A percentile compares a stretch with the other conserved stretches of the same genome.
phyloP scores from a whole-genome alignment of 2,113 vertebrate species.

The Tupaia tana region DNA sequence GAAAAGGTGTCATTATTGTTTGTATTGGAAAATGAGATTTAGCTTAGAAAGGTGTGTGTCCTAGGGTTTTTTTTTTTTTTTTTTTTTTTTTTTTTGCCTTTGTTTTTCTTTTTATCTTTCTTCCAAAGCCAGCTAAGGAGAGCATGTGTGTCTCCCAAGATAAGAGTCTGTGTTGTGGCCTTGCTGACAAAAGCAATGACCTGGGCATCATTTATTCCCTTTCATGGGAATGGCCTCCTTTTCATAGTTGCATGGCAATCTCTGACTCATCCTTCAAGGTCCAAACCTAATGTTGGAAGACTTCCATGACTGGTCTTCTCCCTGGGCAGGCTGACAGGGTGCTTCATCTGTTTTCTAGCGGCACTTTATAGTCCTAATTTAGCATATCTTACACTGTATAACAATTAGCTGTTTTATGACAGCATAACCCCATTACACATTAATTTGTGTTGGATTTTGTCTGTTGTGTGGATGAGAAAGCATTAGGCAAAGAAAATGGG shows the following conservation, averaged over 20 bases:
- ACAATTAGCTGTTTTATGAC: slow-evolving; percentile 29
- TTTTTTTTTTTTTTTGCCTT: slow-evolving; percentile 14
- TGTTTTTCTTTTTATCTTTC: not conserved
- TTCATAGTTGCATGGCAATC: not conserved
- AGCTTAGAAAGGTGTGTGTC: not conserved
- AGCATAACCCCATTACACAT: slow-evolving; percentile 13
- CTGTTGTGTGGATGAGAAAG: not conserved
- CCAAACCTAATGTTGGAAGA: not conserved
- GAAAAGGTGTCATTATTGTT: not conserved
- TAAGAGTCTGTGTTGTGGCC: not conserved
- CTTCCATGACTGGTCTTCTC: not conserved
- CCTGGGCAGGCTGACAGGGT: slow-evolving; percentile 18
- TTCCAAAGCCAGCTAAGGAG: slow-evolving; percentile 16
- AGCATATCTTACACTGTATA: slow-evolving; percentile 57
- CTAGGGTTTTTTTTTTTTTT: not conserved
- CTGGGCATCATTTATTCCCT: not conserved
- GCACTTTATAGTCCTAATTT: slow-evolving; percentile 37
- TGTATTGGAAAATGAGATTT: slow-evolving; percentile 17
- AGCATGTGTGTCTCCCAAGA: not conserved
- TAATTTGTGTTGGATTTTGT: slow-evolving; percentile 34
- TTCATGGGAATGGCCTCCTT: not conserved
- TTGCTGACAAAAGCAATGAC: not conserved
- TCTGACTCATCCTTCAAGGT: not conserved
- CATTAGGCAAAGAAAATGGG: slow-evolving; percentile 47
- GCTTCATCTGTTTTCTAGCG: slow-evolving; percentile 45